phyloP scores from a whole-genome alignment of 2,888 invertebrate genomes.

The Abrostola tripartita region DNA sequence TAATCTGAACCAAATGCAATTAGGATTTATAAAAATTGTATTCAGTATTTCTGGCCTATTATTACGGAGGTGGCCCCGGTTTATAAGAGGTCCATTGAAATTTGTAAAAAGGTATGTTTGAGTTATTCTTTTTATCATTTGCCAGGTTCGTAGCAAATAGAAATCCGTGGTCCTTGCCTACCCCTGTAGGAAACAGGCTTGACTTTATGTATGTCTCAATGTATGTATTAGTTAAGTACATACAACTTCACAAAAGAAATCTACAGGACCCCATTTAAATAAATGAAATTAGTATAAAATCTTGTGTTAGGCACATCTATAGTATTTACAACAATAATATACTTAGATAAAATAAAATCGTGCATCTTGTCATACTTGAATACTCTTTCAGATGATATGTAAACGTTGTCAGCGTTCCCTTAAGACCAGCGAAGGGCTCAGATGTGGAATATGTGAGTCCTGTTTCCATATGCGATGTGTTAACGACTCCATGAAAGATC shows the following conservation, averaged over 20 bases:
- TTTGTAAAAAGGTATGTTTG: slow-evolving; percentile 19
- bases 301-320: too few species aligned
- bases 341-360: background rate
- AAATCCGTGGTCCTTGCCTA: too few species aligned
- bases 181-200: too few species aligned
- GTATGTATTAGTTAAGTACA: too few species aligned
- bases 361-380: background rate
- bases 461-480: slow-evolving; percentile 64
- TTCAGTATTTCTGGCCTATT: slow-evolving; percentile 8
- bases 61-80: slow-evolving; percentile 5
- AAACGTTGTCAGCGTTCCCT: slow-evolving; percentile 68
- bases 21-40: slow-evolving; percentile 16
- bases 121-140: background rate
- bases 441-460: slow-evolving; percentile 67
- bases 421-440: slow-evolving; percentile 63
- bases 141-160: too few species aligned
- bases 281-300: too few species aligned
- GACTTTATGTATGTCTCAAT: too few species aligned
- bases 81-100: slow-evolving; percentile 1
- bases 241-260: background rate
- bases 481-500: slow-evolving; percentile 51
- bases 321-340: too few species aligned
- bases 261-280: background rate
- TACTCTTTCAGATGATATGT: slow-evolving; percentile 67
- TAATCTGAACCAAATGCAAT: slow-evolving; percentile 35